Conservation (phyloP, 37 sponge, comb jelly and placozoan genomes). For the Halisarca cf. caerulea region DNA sequence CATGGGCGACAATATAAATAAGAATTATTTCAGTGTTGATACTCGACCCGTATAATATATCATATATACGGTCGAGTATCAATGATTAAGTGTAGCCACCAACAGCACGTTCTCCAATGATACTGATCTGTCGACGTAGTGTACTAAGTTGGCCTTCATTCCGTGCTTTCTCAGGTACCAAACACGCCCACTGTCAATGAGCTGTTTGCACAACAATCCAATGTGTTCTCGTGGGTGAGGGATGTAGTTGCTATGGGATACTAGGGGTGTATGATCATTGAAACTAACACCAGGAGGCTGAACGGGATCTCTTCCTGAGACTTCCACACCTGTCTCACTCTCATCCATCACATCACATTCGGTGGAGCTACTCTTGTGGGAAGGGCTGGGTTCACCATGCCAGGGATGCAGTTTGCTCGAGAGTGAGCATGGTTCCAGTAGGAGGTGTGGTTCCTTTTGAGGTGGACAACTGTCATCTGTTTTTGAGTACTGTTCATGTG, state of each 20-base stretch:
- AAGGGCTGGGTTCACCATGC: no score
- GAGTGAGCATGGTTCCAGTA: no score
- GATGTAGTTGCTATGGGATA: constrained; percentile 1
- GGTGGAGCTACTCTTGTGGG: no score
- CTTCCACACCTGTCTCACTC: background rate
- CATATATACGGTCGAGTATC: no score
- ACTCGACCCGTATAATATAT: no score
- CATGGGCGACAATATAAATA: no score
- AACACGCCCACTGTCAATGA: constrained; percentile 75
- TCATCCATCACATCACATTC: background rate
- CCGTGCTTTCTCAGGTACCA: constrained; percentile 60
- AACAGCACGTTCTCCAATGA: constrained; percentile 86
- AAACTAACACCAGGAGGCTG: background rate
- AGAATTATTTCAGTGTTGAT: no score
- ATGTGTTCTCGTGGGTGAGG: constrained; percentile 73
- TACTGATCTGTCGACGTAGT: constrained; percentile 60
- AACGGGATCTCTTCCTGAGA: background rate
- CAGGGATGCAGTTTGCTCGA: no score
- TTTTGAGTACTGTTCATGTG: no score
- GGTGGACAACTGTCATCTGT: no score
- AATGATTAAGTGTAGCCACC: constrained; percentile 64
- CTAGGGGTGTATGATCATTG: no score
- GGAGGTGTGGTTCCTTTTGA: no score
- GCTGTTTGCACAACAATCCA: constrained; percentile 81
- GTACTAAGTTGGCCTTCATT: constrained; percentile 43